These are phyloP conservation scores for Xenus cinereus DNA, from an alignment of 2,113 vertebrate genomes.

Conservation along the genomic window DNA sequence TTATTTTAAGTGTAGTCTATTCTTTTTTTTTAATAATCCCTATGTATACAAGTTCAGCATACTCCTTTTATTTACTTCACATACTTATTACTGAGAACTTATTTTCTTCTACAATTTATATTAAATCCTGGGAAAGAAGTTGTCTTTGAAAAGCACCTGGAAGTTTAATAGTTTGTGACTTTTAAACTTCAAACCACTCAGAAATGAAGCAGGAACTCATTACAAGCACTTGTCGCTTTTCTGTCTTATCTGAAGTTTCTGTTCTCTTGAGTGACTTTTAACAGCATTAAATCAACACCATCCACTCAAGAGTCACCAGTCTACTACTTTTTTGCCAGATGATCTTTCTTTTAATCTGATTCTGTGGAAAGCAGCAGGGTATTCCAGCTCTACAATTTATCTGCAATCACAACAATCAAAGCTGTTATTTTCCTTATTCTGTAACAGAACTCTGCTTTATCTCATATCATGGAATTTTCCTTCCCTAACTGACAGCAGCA, in stretches of 20 bases:
- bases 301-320: slow-evolving; percentile 1
- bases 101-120: not conserved
- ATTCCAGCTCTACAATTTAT: not conserved
- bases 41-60: not conserved
- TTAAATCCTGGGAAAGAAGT: not conserved
- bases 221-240: not conserved
- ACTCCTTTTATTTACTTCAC: not conserved
- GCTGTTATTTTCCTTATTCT: not conserved
- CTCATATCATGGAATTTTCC: not conserved
- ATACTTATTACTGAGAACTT: not conserved
- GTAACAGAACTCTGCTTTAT: slow-evolving; percentile 7
- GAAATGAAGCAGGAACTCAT: slow-evolving; percentile 43
- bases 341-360: slow-evolving; percentile 50
- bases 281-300: slow-evolving; percentile 35
- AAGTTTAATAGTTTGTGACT: slow-evolving; percentile 4
- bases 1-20: not conserved
- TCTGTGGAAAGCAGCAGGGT: slow-evolving; percentile 13
- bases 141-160: not conserved
- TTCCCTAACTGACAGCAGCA: not conserved
- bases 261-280: slow-evolving; percentile 29
- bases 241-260: slow-evolving; percentile 42
- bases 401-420: slow-evolving; percentile 14
- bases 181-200: not conserved
- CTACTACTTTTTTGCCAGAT: slow-evolving; percentile 27
- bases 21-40: not conserved